Evolutionary conservation across 1,140 invertebrate genomes (phyloP).

Genomic region (Pseudobourletiella spinata): DNA sequence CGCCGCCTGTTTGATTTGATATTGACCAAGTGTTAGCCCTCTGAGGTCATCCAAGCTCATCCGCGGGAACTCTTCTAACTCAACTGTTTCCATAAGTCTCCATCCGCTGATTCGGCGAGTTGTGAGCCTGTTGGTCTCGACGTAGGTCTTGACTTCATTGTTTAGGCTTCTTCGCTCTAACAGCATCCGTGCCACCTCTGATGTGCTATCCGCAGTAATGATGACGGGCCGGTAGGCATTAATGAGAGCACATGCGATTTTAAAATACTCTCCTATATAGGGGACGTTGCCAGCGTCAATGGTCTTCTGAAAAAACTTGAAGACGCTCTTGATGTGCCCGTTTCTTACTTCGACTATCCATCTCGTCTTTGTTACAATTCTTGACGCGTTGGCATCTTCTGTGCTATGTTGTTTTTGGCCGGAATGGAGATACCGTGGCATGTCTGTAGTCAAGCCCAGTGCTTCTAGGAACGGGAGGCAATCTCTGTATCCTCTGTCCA

Average conservation of each 20-base stretch:
- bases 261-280: constrained; percentile 5
- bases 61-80: neutral
- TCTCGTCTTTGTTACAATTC: too few relatives aligned
- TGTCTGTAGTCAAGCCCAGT: too few relatives aligned
- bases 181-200: neutral
- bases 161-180: neutral
- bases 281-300: constrained; percentile 13
- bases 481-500: too few relatives aligned
- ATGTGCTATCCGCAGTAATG: neutral
- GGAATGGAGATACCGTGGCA: too few relatives aligned
- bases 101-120: neutral
- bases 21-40: neutral
- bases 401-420: too few relatives aligned
- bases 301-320: constrained; percentile 21
- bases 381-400: too few relatives aligned
- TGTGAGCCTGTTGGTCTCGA: neutral
- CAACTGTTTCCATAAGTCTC: neutral
- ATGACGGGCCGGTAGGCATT: constrained; percentile 9
- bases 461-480: too few relatives aligned
- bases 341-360: constrained; percentile 32
- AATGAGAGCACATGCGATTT: neutral
- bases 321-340: constrained; percentile 29
- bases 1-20: neutral
- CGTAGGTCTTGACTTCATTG: neutral
- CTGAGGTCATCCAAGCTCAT: neutral